These are phyloP conservation scores for Spinus olivaceus DNA, from an alignment of 2,797 vertebrate genomes.

Conservation along the genomic window DNA sequence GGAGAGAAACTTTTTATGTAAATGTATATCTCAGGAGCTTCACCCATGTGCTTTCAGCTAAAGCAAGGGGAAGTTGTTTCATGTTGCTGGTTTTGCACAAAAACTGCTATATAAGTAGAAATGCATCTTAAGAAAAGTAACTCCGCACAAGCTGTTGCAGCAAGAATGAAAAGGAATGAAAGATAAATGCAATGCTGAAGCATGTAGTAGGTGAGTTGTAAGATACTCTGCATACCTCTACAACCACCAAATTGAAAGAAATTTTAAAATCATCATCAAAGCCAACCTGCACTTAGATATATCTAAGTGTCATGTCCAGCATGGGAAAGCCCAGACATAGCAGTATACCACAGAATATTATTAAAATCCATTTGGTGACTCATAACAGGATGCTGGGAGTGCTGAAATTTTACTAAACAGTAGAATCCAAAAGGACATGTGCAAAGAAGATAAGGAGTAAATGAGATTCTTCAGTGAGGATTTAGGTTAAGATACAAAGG, in stretches of 20 bases:
- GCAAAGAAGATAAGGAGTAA: background rate
- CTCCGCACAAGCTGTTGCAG: background rate
- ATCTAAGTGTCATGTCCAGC: background rate
- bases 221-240: background rate
- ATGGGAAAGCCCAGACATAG: too few relatives aligned
- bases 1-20: background rate
- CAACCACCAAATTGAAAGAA: background rate
- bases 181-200: background rate
- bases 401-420: background rate
- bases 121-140: background rate
- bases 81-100: background rate
- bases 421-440: background rate
- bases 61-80: background rate
- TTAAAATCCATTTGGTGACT: background rate
- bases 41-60: background rate
- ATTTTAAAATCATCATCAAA: background rate
- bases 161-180: background rate
- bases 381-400: background rate
- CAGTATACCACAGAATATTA: background rate
- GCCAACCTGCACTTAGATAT: background rate
- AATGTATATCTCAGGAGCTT: background rate
- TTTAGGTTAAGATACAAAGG: background rate
- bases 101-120: background rate
- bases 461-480: background rate
- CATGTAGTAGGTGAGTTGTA: background rate